Percentiles rank a stretch among this genome's conserved stretches.
Conservation (phyloP, 2,113 vertebrate genomes). For the Leucosticte australis region DNA sequence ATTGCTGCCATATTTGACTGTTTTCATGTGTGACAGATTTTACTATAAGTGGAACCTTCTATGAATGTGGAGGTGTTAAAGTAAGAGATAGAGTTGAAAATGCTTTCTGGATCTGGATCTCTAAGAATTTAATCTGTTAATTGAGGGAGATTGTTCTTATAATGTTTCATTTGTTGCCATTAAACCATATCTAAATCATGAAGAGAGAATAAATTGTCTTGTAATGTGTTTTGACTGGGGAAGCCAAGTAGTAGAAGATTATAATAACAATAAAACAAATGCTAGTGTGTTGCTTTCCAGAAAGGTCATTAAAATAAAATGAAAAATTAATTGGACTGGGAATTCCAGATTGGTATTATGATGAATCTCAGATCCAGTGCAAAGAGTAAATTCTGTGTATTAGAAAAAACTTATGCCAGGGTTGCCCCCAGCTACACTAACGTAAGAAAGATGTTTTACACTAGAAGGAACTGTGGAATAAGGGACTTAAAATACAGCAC, state of each 20-base stretch:
- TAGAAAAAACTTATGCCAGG: not conserved
- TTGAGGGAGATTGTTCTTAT: not conserved
- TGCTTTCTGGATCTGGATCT: not conserved
- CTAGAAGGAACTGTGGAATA: not conserved
- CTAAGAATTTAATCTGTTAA: not conserved
- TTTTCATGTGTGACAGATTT: not conserved
- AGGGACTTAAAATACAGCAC: not conserved
- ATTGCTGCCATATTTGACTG: not conserved
- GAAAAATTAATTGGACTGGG: conserved; percentile 47
- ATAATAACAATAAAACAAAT: conserved; percentile 8
- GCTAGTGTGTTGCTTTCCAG: not conserved
- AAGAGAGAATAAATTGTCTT: not conserved
- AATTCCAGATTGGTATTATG: conserved; percentile 1
- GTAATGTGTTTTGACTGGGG: not conserved
- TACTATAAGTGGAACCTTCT: not conserved
- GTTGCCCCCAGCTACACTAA: not conserved
- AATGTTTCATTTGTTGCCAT: not conserved
- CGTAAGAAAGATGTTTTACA: not conserved
- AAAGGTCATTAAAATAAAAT: conserved; percentile 37
- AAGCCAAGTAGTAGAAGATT: conserved; percentile 16
- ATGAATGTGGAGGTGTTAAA: not conserved
- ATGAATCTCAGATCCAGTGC: not conserved
- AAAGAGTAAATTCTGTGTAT: not conserved
- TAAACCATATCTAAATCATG: not conserved
- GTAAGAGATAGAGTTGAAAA: not conserved